Conservation (phyloP, 2,113 vertebrate species). For the Archocentrus centrarchus region DNA sequence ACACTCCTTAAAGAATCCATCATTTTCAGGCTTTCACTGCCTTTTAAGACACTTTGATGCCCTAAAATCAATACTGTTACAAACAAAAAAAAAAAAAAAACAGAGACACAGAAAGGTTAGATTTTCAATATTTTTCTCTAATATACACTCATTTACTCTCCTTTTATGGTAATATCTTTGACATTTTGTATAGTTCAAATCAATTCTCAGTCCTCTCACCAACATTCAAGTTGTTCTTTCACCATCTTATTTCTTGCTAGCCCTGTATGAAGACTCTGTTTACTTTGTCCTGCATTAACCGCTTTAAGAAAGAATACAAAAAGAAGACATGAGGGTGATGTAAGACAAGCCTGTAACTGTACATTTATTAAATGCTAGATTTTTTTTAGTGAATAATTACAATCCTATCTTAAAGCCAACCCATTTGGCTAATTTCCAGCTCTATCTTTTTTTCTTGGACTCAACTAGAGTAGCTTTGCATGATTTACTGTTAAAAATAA, state of each 20-base stretch:
- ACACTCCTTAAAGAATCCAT: neutral
- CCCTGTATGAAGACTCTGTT: neutral
- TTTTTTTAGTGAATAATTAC: neutral
- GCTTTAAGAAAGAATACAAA: neutral
- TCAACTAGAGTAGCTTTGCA: neutral
- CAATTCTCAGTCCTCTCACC: conserved; percentile 10
- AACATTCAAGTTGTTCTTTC: neutral
- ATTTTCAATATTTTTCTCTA: conserved; percentile 22
- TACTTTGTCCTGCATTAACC: neutral
- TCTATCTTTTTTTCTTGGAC: neutral
- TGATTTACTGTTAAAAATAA: neutral
- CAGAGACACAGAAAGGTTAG: neutral
- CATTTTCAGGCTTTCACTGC: neutral
- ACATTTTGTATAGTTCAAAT: neutral
- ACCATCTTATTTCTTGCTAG: neutral
- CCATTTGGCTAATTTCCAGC: neutral
- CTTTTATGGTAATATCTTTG: conserved; percentile 5
- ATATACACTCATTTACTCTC: neutral
- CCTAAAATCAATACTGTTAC: neutral
- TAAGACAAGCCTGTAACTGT: neutral
- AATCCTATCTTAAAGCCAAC: neutral
- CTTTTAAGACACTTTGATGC: neutral
- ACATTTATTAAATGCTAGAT: neutral
- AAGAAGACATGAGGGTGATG: neutral
- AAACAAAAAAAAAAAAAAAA: neutral